These are phyloP conservation scores for Coracias cyanogaster DNA, from an alignment of 2,797 vertebrate genomes.

Conservation along the genomic window DNA sequence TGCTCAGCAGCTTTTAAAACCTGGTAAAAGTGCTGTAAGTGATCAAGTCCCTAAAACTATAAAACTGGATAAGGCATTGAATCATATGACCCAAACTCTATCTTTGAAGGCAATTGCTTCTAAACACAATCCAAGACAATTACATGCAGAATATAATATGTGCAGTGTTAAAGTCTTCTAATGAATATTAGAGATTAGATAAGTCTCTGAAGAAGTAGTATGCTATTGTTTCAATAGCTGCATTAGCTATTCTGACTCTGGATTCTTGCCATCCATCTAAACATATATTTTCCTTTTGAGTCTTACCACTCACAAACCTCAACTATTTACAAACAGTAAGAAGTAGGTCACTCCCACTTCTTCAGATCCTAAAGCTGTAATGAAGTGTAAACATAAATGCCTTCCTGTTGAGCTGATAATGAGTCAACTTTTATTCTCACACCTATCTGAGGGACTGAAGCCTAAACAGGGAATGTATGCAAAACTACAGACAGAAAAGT, in stretches of 20 bases:
- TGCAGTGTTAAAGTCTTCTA: not conserved
- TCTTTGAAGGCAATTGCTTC: not conserved
- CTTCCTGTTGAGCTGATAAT: slow-evolving; percentile 4
- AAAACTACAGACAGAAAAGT: not conserved
- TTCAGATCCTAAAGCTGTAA: slow-evolving; percentile 28
- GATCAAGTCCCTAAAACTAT: not conserved
- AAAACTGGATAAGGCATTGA: not conserved
- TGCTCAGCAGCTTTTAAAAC: not conserved
- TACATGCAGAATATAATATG: not conserved
- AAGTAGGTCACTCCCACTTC: slow-evolving; percentile 64
- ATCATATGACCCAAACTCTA: not conserved
- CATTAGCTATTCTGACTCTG: not conserved
- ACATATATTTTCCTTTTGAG: not conserved
- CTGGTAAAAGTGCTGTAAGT: not conserved
- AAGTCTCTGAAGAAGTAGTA: not conserved
- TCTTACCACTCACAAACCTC: not conserved
- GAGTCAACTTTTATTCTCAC: slow-evolving; percentile 34
- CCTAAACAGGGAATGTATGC: not conserved
- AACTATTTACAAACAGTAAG: slow-evolving; percentile 67
- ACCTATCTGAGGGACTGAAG: not conserved
- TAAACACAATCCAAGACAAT: not conserved
- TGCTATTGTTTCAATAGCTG: not conserved
- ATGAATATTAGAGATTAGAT: not conserved
- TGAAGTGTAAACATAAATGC: slow-evolving; percentile 25
- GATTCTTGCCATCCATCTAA: slow-evolving; percentile 2